Evolutionary conservation across 2,113 vertebrate species (phyloP).

Genomic region (Cyphomyrus discorhynchus): DNA sequence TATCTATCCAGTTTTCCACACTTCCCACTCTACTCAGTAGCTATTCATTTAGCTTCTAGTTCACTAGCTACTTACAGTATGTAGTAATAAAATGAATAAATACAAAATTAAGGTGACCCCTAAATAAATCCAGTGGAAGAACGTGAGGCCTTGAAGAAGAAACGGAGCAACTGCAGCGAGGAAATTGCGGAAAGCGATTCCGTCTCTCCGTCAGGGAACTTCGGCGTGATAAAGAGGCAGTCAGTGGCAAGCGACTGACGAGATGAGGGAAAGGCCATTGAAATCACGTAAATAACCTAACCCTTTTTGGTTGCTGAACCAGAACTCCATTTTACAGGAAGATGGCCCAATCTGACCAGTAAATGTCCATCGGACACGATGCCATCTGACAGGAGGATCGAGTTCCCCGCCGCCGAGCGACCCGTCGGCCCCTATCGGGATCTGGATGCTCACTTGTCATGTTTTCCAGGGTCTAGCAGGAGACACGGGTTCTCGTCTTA

Average conservation of each 20-base stretch:
- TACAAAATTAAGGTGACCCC: constrained; percentile 37
- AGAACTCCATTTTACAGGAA: neutral
- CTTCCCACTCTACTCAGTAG: neutral
- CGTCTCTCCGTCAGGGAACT: neutral
- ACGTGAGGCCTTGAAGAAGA: neutral
- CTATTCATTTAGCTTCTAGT: neutral
- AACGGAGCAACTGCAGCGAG: too few species aligned
- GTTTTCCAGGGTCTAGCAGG: neutral
- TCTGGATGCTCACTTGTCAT: constrained; percentile 12
- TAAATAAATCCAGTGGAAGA: constrained; percentile 41
- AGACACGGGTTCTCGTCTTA: neutral
- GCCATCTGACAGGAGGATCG: neutral
- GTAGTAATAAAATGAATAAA: neutral
- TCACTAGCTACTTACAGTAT: neutral
- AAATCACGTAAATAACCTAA: neutral
- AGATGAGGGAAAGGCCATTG: neutral
- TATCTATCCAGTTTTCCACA: neutral
- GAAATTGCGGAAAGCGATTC: neutral
- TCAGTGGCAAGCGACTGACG: neutral
- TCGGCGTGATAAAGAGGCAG: neutral
- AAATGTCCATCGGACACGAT: neutral
- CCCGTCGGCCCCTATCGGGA: neutral
- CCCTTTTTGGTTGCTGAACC: neutral
- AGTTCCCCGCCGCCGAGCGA: neutral
- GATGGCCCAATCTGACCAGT: neutral